A percentile compares a stretch with the other conserved stretches of the same genome.
Evolutionary conservation across 2,797 vertebrate species (phyloP).

Genomic region (Holocentrus rufus): DNA sequence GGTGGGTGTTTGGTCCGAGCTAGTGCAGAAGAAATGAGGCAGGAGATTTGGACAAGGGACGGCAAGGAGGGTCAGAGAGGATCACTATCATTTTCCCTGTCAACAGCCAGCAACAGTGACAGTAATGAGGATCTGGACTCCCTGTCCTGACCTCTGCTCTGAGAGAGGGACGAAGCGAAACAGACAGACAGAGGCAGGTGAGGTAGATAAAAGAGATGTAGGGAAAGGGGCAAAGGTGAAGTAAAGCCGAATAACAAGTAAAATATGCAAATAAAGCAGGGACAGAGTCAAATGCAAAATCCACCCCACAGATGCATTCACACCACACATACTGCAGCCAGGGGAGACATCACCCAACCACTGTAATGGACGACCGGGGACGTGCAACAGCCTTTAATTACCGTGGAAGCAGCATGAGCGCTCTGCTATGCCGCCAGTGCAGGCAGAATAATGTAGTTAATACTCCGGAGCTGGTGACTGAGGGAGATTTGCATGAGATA

Average conservation of each 20-base stretch:
- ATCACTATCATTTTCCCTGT: conserved; percentile 24
- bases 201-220: conserved; percentile 1
- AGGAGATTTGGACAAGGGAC: conserved; percentile 22
- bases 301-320: conserved; percentile 21
- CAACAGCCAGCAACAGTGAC: conserved; percentile 19
- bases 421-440: conserved; percentile 17
- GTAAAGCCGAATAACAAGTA: not conserved
- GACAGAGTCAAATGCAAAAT: conserved; percentile 12
- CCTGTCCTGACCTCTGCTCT: conserved; percentile 1
- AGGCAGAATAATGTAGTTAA: conserved; percentile 39
- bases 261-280: conserved; percentile 18
- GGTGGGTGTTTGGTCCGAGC: conserved; percentile 32
- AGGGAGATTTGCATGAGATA: conserved; percentile 21
- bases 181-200: conserved; percentile 4
- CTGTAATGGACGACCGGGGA: conserved; percentile 45
- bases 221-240: not conserved
- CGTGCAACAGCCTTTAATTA: conserved; percentile 56
- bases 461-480: conserved; percentile 19
- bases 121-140: conserved; percentile 34
- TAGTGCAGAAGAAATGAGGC: conserved; percentile 35
- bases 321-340: not conserved
- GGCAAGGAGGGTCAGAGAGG: conserved; percentile 35
- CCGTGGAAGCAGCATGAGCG: conserved; percentile 53
- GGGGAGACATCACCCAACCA: conserved; percentile 12
- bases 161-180: conserved; percentile 8